A percentile compares a stretch with the other conserved stretches of the same genome.
Conservation (phyloP, 2,797 vertebrate genomes). For the Streptopelia turtur region DNA sequence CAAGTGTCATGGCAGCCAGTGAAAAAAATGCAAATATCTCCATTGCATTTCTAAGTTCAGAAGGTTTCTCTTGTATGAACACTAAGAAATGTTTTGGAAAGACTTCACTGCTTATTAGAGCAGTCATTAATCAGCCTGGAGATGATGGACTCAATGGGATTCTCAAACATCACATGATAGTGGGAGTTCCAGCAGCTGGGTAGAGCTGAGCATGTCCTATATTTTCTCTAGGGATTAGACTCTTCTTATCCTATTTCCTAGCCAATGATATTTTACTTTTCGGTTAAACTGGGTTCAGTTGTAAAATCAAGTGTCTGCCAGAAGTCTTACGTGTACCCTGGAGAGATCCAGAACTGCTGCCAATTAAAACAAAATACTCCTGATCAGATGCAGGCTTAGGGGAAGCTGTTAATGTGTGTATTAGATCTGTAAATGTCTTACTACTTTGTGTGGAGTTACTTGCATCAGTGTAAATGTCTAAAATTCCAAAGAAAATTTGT, state of each 20-base stretch:
- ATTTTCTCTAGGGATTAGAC: slow-evolving; percentile 37
- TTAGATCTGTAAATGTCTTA: background rate
- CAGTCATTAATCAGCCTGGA: slow-evolving; percentile 44
- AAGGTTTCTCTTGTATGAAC: slow-evolving; percentile 2
- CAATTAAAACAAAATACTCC: slow-evolving; percentile 10
- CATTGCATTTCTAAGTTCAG: background rate
- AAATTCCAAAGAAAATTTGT: background rate
- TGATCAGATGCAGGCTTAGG: background rate
- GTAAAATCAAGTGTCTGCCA: slow-evolving; percentile 54
- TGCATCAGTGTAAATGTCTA: background rate
- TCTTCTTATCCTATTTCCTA: slow-evolving; percentile 56
- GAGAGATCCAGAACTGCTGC: slow-evolving; percentile 15
- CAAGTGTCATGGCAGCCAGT: background rate
- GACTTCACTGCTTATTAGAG: slow-evolving; percentile 48
- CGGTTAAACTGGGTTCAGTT: slow-evolving; percentile 57
- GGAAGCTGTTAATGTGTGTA: background rate
- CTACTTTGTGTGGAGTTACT: background rate
- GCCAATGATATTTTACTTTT: slow-evolving; percentile 59
- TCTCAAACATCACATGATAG: slow-evolving; percentile 33
- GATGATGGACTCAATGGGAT: slow-evolving; percentile 23
- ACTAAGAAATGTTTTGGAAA: slow-evolving; percentile 12
- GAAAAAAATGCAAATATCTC: background rate
- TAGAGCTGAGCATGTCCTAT: background rate
- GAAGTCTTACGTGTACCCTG: slow-evolving; percentile 1
- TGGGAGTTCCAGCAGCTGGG: slow-evolving; percentile 22